These are phyloP conservation scores for Armadillidium nasatum DNA, from an alignment of 1,140 invertebrate genomes.

Conservation along the genomic window DNA sequence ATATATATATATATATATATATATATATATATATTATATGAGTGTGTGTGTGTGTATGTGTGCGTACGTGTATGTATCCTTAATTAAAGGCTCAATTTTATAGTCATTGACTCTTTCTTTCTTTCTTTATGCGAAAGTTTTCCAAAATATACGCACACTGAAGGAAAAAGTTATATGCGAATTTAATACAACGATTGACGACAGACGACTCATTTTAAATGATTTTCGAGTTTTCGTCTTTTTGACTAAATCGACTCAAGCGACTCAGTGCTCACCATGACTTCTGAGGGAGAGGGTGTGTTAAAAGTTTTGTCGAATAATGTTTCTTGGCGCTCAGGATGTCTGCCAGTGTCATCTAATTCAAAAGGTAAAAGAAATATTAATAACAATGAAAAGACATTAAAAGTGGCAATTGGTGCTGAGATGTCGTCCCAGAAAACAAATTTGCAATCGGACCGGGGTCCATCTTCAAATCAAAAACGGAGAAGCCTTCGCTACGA, in stretches of 20 bases:
- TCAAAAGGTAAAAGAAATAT: background rate
- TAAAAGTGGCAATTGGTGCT: background rate
- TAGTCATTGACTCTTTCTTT: too few relatives aligned
- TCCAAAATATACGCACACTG: too few relatives aligned
- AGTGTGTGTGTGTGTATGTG: too few relatives aligned
- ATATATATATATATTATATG: too few relatives aligned
- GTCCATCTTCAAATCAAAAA: slow-evolving; percentile 8
- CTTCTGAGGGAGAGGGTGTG: background rate
- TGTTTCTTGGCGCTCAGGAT: slow-evolving; percentile 2
- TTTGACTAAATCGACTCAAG: background rate
- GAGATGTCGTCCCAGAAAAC: background rate
- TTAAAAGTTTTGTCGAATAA: background rate
- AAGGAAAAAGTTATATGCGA: too few relatives aligned
- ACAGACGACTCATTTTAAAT: too few relatives aligned
- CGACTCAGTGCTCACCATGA: background rate
- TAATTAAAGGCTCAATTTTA: too few relatives aligned
- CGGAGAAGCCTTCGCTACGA: background rate
- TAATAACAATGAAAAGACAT: background rate
- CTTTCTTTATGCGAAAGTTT: too few relatives aligned
- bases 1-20: too few relatives aligned
- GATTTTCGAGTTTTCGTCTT: too few relatives aligned
- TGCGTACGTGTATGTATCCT: too few relatives aligned
- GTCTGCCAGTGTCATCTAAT: background rate
- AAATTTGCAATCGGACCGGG: background rate
- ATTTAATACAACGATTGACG: too few relatives aligned